Evolutionary conservation across 2,888 invertebrate species (phyloP).

Genomic region (Ochlodes sylvanus): DNA sequence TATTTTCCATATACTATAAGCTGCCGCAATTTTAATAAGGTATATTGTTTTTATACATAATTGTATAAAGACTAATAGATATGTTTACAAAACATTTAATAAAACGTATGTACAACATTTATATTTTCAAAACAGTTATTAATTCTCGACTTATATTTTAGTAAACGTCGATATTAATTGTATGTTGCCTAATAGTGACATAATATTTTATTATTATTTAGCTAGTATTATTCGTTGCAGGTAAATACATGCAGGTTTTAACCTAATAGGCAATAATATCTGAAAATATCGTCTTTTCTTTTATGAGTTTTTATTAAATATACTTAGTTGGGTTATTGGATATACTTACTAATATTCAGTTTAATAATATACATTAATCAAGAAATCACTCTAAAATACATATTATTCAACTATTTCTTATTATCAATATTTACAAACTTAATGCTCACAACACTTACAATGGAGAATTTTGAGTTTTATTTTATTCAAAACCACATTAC

Average conservation of each 20-base stretch:
- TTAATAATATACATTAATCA: background rate
- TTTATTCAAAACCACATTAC: background rate
- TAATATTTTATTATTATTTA: background rate
- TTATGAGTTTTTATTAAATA: background rate
- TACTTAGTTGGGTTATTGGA: background rate
- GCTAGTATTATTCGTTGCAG: background rate
- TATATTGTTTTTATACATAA: too few species aligned
- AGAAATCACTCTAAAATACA: constrained; percentile 1
- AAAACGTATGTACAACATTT: background rate
- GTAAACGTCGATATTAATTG: too few species aligned
- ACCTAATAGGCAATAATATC: background rate
- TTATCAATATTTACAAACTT: background rate
- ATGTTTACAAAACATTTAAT: background rate
- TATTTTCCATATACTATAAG: too few species aligned
- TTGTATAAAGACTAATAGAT: background rate
- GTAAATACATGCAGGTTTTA: too few species aligned
- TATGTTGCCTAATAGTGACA: background rate
- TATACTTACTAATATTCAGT: background rate
- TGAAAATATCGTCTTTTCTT: background rate
- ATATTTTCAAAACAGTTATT: background rate
- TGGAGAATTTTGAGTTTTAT: background rate
- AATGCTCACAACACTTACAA: background rate
- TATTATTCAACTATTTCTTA: background rate
- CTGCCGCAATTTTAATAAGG: too few species aligned
- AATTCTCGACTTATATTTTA: too few species aligned